Evolutionary conservation across 1,140 invertebrate genomes (phyloP).

Genomic region (Cotesia typhae): DNA sequence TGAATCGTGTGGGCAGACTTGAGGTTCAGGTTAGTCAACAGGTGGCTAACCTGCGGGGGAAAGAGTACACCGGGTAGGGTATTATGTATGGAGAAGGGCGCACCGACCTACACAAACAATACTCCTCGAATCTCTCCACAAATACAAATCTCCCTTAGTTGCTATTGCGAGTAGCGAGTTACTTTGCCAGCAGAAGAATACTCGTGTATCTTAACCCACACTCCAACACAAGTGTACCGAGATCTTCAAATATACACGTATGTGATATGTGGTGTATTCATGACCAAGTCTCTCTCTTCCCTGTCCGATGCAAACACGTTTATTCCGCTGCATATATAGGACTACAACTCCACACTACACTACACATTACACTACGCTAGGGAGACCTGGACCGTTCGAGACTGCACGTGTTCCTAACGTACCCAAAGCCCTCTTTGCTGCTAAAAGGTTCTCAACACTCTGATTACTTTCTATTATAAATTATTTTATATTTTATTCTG

Average conservation of each 20-base stretch:
- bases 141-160: conserved; percentile 60
- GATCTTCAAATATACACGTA: conserved; percentile 9
- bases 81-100: conserved; percentile 37
- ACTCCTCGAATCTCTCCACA: conserved; percentile 56
- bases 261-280: background rate
- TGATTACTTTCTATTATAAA: background rate
- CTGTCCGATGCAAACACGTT: conserved; percentile 53
- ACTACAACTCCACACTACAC: no score
- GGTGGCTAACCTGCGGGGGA: conserved; percentile 62
- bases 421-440: conserved; percentile 56
- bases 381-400: conserved; percentile 59
- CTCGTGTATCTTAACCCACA: conserved; percentile 61
- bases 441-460: conserved; percentile 56
- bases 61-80: background rate
- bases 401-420: conserved; percentile 67
- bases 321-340: no score
- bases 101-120: conserved; percentile 64
- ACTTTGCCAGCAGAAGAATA: conserved; percentile 32
- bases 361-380: conserved; percentile 38
- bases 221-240: conserved; percentile 31
- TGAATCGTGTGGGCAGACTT: conserved; percentile 39
- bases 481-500: no score
- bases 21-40: conserved; percentile 60
- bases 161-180: background rate
- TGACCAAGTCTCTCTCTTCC: conserved; percentile 41